A percentile compares a stretch with the other conserved stretches of the same genome.
Evolutionary conservation across 2,797 vertebrate species (phyloP).

Genomic region (Phalanger gymnotis): DNA sequence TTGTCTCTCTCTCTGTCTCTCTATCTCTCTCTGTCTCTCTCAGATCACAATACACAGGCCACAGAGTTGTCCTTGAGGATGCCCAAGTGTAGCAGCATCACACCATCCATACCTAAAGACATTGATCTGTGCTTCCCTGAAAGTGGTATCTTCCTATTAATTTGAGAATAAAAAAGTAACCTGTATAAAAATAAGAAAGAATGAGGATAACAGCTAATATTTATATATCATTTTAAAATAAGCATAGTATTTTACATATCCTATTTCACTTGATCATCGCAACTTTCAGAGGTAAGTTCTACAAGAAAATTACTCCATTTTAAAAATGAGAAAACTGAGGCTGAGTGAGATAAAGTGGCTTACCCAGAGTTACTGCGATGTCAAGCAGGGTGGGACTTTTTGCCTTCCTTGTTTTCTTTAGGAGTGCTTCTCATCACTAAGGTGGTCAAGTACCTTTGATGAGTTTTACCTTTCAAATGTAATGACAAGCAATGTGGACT

Average conservation of each 20-base stretch:
- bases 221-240: not conserved
- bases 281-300: not conserved
- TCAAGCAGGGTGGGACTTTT: too few species aligned
- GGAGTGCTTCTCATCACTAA: too few species aligned
- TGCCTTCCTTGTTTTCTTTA: too few species aligned
- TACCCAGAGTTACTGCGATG: too few species aligned
- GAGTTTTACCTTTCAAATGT: too few species aligned
- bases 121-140: not conserved
- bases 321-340: too few species aligned
- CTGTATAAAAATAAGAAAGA: not conserved
- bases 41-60: not conserved
- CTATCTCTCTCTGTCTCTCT: too few species aligned
- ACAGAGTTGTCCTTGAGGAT: not conserved
- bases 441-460: too few species aligned
- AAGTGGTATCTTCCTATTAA: not conserved
- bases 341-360: too few species aligned
- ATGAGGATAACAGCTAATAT: not conserved
- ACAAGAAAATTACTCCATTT: not conserved
- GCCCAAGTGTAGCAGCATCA: not conserved
- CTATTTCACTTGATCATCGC: not conserved
- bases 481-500: too few species aligned
- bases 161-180: not conserved
- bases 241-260: not conserved
- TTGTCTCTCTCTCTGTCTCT: too few species aligned
- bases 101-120: not conserved